These are phyloP conservation scores for Cinclus cinclus DNA, from an alignment of 2,113 vertebrate genomes.

Conservation along the genomic window DNA sequence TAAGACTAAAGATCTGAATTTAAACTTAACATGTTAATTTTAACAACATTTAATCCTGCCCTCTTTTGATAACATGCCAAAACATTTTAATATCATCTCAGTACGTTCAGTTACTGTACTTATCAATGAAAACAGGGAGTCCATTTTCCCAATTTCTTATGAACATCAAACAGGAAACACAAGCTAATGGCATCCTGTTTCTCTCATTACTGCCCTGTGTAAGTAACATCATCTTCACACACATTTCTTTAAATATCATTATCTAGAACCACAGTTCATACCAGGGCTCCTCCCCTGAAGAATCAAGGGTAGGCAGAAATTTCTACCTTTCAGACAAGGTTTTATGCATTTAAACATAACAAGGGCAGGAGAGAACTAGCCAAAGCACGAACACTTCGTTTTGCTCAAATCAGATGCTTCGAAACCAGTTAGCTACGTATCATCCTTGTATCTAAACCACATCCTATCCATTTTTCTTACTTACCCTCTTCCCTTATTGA, in stretches of 20 bases:
- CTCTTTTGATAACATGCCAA: neutral
- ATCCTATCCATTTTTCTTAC: neutral
- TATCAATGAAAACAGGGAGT: neutral
- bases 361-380: neutral
- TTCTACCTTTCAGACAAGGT: neutral
- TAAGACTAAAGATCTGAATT: neutral
- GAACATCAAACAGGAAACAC: neutral
- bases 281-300: neutral
- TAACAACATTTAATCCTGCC: neutral
- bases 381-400: neutral
- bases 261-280: neutral
- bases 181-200: neutral
- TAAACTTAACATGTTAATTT: neutral
- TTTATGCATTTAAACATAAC: neutral
- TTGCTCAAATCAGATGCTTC: neutral
- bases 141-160: neutral
- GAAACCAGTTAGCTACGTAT: neutral
- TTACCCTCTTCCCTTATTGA: neutral
- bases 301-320: neutral
- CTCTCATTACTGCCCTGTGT: neutral
- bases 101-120: neutral
- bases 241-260: neutral
- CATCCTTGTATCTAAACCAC: neutral
- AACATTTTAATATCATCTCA: neutral
- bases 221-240: accelerated